Base-by-base conservation (phyloP, 2,113 vertebrate species). In the Perca schrenkii region DNA sequence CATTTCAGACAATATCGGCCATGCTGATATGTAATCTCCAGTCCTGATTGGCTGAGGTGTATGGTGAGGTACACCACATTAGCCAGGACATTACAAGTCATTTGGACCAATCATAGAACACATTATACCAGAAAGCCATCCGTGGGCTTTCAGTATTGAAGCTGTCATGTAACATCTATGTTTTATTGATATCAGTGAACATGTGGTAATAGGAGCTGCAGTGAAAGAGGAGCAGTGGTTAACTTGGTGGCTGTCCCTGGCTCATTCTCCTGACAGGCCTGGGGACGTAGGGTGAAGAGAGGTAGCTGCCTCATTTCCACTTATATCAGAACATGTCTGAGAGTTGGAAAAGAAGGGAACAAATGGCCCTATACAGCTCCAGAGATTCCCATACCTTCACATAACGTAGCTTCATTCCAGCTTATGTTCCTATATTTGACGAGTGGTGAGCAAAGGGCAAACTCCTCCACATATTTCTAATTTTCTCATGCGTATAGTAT, bases 221-320 rank as follows among this genome's bases (percentile, higher is more conserved):
- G 58, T 57, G 28, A 56, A 49, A 61, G 28, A 13, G 34, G 52
- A 58, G 60, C 21, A 8, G 46, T 12, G 25, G 63, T 69, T 76
- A 83, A 79, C 78, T 40, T 31, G 14, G 36, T 58, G 52, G 34
- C 50, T 74, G 67, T 76, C 34, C 21, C 54, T 0, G 3, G 72
- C 65, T 85, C 52, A 50, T 69, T 62, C 64, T 69, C 50, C 46
- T 78, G 80, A 74, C 85, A 82, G 64, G 43, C 25, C 21, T 50
- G 47, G 80, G 46, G 66, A 79, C 53, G 62, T 4, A 25, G 61
- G 65, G 8, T 74, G 66, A 54, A 36, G 31, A 80, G 43, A 65
- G 56, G n/a, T 74, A 46, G 43, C 68, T 22, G 40, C 57, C 67
- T 86, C 47, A 71, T 86, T 83, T 88, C 46, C 61, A 12, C 67